Evolutionary conservation across 2,888 invertebrate species (phyloP), one percentile per base, ranked within the genome.

Genomic region (Xestia xanthographa): DNA sequence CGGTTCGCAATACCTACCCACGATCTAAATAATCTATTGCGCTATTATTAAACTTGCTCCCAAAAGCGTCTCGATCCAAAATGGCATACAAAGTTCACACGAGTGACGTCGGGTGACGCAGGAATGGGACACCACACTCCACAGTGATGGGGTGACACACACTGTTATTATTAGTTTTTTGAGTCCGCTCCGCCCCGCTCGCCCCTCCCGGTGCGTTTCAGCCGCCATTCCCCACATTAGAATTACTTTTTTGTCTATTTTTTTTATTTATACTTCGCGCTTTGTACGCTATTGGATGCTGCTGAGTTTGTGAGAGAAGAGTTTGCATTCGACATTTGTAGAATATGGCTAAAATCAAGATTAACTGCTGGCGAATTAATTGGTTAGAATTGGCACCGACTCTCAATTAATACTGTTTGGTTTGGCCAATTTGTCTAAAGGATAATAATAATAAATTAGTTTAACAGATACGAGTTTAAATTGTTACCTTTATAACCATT

Each of bases 161-260:
- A 88, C 93, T 93, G 96, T 95, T 96, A 96, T 96, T 96, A 96
- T 96, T 96, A 96, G 96, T 96, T 96, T 95, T 96, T 96, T 95
- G 94, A 94, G 77, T 93, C 94, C 94, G 92, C 95, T 90, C 92
- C 91, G 87, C 90, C 89, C 91, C 91, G 86, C 90, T 90, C 90
- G 86, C 92, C 93, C 93, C 92, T 89, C 89, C 89, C 76, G 68
- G 86, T 91, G 89, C 90, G 89, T 88, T 87, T 85, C 91, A 90
- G 93, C 94, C 93, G 95, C 96, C 95, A 95, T 95, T 95, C 91
- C 91, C 91, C 92, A 93, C 93, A 91, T 92, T 92, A 92, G 91
- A 90, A 92, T 88, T 89, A 91, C 94, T 95, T 96, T 96, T 93
- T 94, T 85, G 68, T 82, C 84, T 88, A 86, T 91, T 93, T 94